Conservation (phyloP, 2,888 invertebrate species). For the Sinopyrophorus schimmeli region DNA sequence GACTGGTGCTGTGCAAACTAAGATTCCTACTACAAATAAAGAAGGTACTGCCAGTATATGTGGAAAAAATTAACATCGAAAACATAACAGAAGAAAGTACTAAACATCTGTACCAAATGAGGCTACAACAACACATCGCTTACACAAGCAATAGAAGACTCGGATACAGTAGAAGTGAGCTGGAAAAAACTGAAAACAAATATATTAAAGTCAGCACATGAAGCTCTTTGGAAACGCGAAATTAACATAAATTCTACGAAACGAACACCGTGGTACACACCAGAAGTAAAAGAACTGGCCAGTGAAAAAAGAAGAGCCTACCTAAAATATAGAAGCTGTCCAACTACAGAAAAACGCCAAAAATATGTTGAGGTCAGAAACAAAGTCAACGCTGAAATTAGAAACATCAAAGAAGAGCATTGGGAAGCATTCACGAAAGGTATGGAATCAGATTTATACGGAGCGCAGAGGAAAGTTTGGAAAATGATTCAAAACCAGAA, state of each 20-base stretch:
- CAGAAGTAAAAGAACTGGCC: conserved; percentile 1
- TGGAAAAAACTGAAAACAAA: background rate
- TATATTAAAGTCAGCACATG: background rate
- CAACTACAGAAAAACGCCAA: background rate
- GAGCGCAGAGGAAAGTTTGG: conserved; percentile 1
- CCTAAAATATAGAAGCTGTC: conserved; percentile 1
- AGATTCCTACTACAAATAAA: background rate
- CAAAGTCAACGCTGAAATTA: conserved; percentile 1
- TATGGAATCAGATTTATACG: conserved; percentile 6
- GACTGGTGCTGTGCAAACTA: background rate
- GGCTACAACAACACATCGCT: background rate
- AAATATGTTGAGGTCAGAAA: conserved; percentile 8
- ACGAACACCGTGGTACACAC: conserved; percentile 1
- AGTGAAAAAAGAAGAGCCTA: conserved; percentile 2
- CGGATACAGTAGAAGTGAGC: background rate
- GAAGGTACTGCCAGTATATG: background rate
- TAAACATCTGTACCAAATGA: conserved; percentile 1
- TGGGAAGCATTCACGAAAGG: conserved; percentile 2
- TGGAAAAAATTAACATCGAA: conserved; percentile 1
- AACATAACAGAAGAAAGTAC: background rate
- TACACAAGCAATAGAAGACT: conserved; percentile 3
- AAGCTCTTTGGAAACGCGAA: background rate
- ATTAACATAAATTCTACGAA: conserved; percentile 1
- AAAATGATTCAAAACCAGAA: conserved; percentile 5
- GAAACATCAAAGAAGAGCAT: background rate